phyloP scores from a whole-genome alignment of 2,113 vertebrate genomes.

The Hiodon tergisus region DNA sequence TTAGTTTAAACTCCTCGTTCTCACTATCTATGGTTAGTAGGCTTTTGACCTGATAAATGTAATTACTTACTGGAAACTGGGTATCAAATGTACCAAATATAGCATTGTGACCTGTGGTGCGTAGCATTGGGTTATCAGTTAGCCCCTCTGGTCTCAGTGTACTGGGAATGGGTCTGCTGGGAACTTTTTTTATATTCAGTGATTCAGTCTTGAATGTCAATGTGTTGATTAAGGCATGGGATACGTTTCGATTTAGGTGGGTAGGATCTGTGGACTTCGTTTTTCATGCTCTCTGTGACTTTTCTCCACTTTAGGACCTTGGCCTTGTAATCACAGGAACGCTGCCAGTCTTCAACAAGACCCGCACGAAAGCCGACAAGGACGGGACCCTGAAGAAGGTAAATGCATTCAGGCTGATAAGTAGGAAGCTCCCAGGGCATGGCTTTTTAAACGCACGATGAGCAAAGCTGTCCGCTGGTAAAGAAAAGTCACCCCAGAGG shows the following conservation, averaged over 20 bases:
- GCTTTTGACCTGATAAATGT: not conserved
- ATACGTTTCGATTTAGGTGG: too few species aligned
- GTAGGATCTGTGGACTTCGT: too few species aligned
- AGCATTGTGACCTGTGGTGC: not conserved
- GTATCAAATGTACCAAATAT: too few species aligned
- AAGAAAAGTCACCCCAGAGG: too few species aligned
- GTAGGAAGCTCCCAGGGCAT: too few species aligned
- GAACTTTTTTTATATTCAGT: not conserved
- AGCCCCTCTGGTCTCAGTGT: too few species aligned
- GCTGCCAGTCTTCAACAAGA: conserved; percentile 83
- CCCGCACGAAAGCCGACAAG: conserved; percentile 45
- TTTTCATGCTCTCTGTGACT: not conserved
- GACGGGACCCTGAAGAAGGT: conserved; percentile 18
- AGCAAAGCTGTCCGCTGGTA: too few species aligned
- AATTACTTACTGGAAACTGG: not conserved
- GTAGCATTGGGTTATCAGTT: not conserved
- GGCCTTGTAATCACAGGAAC: conserved; percentile 89
- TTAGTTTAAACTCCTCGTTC: too few species aligned
- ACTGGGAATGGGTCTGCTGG: too few species aligned
- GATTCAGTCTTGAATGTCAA: not conserved
- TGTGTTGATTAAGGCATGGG: not conserved
- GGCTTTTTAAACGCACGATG: too few species aligned
- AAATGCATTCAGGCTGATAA: not conserved
- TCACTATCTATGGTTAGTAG: not conserved
- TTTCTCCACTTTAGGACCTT: conserved; percentile 61